Evolutionary conservation across 2,888 invertebrate genomes (phyloP).

Genomic region (Cosmopolites sordidus): DNA sequence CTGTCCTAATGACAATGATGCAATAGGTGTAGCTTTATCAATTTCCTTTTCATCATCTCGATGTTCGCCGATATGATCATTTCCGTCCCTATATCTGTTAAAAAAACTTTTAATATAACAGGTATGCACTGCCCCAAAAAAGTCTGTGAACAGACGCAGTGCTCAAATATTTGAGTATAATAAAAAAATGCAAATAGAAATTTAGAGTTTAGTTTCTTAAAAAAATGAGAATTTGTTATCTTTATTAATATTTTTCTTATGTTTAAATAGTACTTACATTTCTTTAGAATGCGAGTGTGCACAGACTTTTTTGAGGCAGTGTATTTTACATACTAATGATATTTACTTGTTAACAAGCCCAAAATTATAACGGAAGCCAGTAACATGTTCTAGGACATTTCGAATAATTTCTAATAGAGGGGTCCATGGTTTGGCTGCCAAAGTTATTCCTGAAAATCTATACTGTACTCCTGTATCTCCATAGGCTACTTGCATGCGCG

Average conservation of each 20-base stretch:
- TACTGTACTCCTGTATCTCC: conserved; percentile 63
- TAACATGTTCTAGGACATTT: conserved; percentile 51
- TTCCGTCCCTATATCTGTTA: conserved; percentile 61
- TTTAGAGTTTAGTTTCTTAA: too few species aligned
- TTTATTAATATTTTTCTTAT: too few species aligned
- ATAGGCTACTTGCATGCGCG: conserved; percentile 65
- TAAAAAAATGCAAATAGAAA: too few species aligned
- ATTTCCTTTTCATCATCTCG: conserved; percentile 67
- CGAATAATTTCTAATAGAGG: conserved; percentile 51
- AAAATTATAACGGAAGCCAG: conserved; percentile 61
- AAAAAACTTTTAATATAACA: conserved; percentile 5
- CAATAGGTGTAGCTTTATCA: conserved; percentile 59
- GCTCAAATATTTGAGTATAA: too few species aligned
- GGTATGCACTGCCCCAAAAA: too few species aligned
- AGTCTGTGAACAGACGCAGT: too few species aligned
- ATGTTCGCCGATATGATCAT: conserved; percentile 68
- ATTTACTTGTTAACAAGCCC: conserved; percentile 67
- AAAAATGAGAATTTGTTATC: too few species aligned
- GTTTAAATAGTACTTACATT: too few species aligned
- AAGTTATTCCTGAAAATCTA: conserved; percentile 60
- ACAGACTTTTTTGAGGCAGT: too few species aligned
- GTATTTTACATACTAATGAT: too few species aligned
- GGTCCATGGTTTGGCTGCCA: conserved; percentile 63
- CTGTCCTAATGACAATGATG: conserved; percentile 64
- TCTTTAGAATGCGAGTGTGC: too few species aligned